These are phyloP conservation scores for Hormiphora californensis DNA, from an alignment of 37 sponge, comb jelly and placozoan species.

Conservation along the genomic window DNA sequence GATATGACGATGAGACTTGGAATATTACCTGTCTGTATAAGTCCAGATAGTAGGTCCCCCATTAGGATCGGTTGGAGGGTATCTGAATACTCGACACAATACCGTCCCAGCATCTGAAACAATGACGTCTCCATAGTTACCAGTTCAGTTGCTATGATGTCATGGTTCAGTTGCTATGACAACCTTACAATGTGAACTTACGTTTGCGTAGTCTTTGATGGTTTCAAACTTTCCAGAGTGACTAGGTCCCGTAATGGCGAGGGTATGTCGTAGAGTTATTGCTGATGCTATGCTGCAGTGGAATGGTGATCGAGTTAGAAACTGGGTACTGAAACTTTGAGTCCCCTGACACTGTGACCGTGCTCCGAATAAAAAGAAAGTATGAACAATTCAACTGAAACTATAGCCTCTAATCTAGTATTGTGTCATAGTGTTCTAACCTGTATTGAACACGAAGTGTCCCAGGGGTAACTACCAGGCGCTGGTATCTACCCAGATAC, in stretches of 20 bases:
- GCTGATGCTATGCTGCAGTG: conserved; percentile 30
- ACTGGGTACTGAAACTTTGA: too few species aligned
- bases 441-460: too few species aligned
- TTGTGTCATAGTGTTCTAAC: too few species aligned
- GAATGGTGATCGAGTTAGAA: too few species aligned
- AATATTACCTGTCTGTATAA: conserved; percentile 11
- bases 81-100: conserved; percentile 43
- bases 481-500: conserved; percentile 34
- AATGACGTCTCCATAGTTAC: too few species aligned
- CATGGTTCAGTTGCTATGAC: too few species aligned
- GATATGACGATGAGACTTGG: neutral
- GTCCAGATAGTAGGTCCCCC: conserved; percentile 13
- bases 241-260: conserved; percentile 29
- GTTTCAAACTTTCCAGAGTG: conserved; percentile 43
- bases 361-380: too few species aligned
- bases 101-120: conserved; percentile 53
- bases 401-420: too few species aligned
- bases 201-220: conserved; percentile 45
- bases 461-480: too few species aligned
- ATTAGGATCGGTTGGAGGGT: conserved; percentile 25
- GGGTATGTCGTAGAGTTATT: conserved; percentile 36
- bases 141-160: too few species aligned
- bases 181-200: neutral
- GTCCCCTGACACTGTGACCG: too few species aligned
- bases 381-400: too few species aligned